phyloP scores from a whole-genome alignment of 2,113 vertebrate species.

The Gnathonemus echidnorhynchus region DNA sequence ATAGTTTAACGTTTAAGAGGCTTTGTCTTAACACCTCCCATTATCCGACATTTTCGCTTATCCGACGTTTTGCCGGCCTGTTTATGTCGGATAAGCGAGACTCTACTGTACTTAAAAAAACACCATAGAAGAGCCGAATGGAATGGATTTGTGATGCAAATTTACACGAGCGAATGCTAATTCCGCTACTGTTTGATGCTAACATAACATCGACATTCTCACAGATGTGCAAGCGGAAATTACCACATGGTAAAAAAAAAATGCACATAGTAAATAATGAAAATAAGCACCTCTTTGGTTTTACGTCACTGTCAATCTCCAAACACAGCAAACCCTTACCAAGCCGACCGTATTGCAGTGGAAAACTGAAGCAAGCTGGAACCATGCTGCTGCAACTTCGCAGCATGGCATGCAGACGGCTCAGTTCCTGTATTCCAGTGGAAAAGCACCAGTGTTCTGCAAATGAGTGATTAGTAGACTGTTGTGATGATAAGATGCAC shows the following conservation, averaged over 20 bases:
- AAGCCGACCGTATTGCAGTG: background rate
- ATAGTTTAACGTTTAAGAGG: too few relatives aligned
- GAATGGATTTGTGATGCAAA: background rate
- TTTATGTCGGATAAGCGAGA: too few relatives aligned
- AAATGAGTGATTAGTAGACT: background rate
- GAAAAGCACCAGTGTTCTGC: background rate
- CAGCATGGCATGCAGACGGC: too few relatives aligned
- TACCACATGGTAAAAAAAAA: background rate
- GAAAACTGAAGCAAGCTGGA: background rate
- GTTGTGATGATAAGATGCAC: background rate
- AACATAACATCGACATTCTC: background rate
- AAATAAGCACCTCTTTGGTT: background rate
- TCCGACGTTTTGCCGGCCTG: too few relatives aligned
- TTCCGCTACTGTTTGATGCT: background rate
- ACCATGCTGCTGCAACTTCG: background rate
- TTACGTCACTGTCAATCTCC: background rate
- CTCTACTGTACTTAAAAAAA: background rate
- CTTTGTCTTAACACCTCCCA: too few relatives aligned
- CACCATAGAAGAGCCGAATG: background rate
- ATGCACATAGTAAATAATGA: background rate
- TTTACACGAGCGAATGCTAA: background rate
- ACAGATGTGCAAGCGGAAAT: background rate
- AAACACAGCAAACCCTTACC: background rate
- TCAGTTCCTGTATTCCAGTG: background rate
- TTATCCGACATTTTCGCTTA: too few relatives aligned